A percentile compares a stretch with the other conserved stretches of the same genome.
Conservation (phyloP, 2,113 vertebrate species). For the Willisornis vidua region DNA sequence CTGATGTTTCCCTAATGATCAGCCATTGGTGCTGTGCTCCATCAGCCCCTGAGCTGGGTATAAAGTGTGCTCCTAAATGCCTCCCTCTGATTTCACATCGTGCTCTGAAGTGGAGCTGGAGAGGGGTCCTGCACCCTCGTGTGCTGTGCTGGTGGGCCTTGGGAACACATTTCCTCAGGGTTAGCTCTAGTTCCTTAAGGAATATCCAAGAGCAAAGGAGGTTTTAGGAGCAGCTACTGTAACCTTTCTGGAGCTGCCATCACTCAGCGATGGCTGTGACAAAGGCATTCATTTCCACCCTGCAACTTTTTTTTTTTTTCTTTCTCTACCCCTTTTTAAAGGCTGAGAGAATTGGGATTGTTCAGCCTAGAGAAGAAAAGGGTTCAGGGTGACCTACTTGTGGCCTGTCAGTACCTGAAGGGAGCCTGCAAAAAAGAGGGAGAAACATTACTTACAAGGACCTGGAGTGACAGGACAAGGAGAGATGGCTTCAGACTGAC, state of each 20-base stretch:
- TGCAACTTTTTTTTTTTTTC: background rate
- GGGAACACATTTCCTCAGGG: fast-evolving
- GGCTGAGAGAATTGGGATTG: background rate
- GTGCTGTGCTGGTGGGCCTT: fast-evolving
- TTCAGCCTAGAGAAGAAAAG: background rate
- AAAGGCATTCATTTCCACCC: background rate
- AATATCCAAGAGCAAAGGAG: background rate
- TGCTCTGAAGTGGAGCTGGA: background rate
- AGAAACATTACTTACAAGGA: background rate
- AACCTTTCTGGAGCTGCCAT: background rate
- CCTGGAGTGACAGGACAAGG: background rate
- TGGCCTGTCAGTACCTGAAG: background rate
- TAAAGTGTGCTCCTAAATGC: background rate
- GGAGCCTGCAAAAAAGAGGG: background rate
- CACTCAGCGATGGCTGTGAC: fast-evolving
- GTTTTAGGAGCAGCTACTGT: background rate
- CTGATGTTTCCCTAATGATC: conserved; percentile 15
- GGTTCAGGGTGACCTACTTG: background rate
- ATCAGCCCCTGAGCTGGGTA: background rate
- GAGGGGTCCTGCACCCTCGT: background rate
- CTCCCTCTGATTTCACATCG: background rate
- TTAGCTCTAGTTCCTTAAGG: background rate
- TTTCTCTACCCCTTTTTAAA: background rate
- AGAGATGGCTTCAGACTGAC: background rate
- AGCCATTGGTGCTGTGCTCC: background rate